Conservation (phyloP, 2,113 vertebrate genomes). For the Apistogramma diplotaenia region DNA sequence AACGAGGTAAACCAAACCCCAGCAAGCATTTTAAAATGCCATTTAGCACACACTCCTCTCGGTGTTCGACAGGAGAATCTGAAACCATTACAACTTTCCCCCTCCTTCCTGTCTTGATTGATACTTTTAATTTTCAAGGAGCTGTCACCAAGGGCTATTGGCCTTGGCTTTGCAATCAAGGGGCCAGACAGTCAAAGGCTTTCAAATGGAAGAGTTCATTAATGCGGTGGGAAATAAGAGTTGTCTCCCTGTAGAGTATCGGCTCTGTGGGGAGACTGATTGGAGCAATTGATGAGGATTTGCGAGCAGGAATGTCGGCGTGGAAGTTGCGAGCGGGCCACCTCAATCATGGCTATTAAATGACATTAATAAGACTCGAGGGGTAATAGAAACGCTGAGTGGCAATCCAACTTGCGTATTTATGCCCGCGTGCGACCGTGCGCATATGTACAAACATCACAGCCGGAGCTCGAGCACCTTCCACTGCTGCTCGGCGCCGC, state of each 20-base stretch:
- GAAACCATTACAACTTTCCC: conserved; percentile 10
- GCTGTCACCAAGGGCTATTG: conserved; percentile 52
- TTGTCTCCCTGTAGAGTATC: conserved; percentile 49
- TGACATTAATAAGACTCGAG: conserved; percentile 59
- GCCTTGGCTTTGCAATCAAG: conserved; percentile 64
- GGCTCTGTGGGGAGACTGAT: conserved; percentile 50
- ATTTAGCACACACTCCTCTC: neutral
- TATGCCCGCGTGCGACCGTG: neutral
- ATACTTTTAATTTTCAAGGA: conserved; percentile 73
- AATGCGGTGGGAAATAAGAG: conserved; percentile 64
- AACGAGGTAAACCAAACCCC: neutral
- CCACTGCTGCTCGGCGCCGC: neutral
- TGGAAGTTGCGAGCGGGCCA: conserved; percentile 4
- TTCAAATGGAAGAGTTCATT: conserved; percentile 71
- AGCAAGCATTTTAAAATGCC: neutral
- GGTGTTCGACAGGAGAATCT: neutral
- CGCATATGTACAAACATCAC: neutral
- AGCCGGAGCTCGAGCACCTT: neutral
- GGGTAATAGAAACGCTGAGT: conserved; percentile 31
- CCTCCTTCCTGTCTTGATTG: conserved; percentile 52
- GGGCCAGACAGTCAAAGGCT: conserved; percentile 56
- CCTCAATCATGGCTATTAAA: conserved; percentile 62
- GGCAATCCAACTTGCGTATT: conserved; percentile 15
- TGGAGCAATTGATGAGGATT: conserved; percentile 67
- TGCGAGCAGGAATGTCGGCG: conserved; percentile 43